Conservation (phyloP, 2,113 vertebrate species). For the Lontra canadensis region DNA sequence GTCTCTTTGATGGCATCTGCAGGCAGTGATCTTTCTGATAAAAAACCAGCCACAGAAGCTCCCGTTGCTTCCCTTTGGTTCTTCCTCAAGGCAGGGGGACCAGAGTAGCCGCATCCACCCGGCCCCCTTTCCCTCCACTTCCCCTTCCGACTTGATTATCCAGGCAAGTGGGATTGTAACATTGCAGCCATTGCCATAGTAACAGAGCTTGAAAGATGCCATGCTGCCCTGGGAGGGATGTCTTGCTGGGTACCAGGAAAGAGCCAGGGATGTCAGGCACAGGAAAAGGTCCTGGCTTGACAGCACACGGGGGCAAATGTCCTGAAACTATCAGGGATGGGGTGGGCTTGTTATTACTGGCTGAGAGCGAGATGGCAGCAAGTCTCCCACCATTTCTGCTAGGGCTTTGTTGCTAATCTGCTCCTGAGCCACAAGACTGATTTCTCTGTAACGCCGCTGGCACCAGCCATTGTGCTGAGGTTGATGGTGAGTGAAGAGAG, state of each 20-base stretch:
- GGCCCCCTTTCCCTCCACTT: slow-evolving; percentile 40
- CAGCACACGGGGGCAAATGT: not conserved
- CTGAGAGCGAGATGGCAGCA: not conserved
- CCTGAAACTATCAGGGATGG: not conserved
- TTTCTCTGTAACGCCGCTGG: not conserved
- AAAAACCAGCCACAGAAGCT: slow-evolving; percentile 59
- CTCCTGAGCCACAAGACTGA: not conserved
- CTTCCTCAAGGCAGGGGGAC: slow-evolving; percentile 11
- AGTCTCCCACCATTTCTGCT: not conserved
- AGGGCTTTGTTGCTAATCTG: rapidly evolving
- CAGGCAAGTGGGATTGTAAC: slow-evolving; percentile 72
- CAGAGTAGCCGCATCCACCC: not conserved
- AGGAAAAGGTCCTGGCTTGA: slow-evolving; percentile 33
- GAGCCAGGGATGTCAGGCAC: slow-evolving; percentile 22
- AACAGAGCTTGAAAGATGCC: slow-evolving; percentile 71
- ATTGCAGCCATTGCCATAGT: slow-evolving; percentile 75
- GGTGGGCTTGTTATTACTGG: not conserved
- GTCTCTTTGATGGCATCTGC: not conserved
- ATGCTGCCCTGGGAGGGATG: slow-evolving; percentile 17
- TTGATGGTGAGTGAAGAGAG: not conserved
- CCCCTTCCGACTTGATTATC: slow-evolving; percentile 58
- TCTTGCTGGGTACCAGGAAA: slow-evolving; percentile 36
- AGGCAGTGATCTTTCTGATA: not conserved
- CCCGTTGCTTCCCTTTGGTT: slow-evolving; percentile 1
- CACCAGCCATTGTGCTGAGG: not conserved